Evolutionary conservation across 2,113 vertebrate genomes (phyloP).

Genomic region (Coptodon rendalli): DNA sequence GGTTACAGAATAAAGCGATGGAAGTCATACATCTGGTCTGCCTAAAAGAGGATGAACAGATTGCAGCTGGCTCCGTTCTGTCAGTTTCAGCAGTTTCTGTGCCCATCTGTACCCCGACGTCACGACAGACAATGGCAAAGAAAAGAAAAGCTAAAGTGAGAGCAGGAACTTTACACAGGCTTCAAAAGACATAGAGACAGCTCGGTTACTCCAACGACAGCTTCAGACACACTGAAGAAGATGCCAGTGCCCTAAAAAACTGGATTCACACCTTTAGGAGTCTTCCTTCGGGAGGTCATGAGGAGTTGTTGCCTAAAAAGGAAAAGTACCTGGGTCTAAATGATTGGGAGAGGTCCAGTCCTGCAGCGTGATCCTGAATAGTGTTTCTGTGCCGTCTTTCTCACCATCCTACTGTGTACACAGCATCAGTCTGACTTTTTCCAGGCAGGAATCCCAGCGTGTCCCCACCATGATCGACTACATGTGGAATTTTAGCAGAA

Average conservation of each 20-base stretch:
- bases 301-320: neutral
- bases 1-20: neutral
- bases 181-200: neutral
- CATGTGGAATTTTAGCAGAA: neutral
- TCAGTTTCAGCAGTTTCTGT: neutral
- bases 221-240: neutral
- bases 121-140: neutral
- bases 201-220: neutral
- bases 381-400: neutral
- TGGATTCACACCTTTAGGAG: neutral
- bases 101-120: neutral
- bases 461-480: neutral
- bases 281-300: neutral
- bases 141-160: neutral
- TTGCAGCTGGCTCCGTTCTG: neutral
- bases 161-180: neutral
- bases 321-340: neutral
- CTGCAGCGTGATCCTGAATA: slow-evolving; percentile 2
- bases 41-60: neutral
- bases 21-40: neutral
- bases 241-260: neutral
- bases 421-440: neutral
- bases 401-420: neutral
- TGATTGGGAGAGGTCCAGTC: neutral
- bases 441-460: neutral